Conservation (phyloP, 2,797 vertebrate species). For the Trachurus trachurus region DNA sequence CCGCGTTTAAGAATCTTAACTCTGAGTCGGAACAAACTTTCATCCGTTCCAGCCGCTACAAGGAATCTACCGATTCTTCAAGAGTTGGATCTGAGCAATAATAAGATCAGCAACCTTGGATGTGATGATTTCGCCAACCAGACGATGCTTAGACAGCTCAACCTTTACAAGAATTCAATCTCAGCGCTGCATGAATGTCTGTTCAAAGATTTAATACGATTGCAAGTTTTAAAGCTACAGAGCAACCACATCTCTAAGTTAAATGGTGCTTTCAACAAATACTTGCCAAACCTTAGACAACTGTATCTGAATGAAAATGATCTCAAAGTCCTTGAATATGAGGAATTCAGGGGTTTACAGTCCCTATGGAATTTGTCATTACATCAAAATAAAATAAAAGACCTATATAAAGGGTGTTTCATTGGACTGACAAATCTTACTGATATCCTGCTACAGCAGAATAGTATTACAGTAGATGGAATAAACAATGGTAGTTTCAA, state of each 20-base stretch:
- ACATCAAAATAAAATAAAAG: constrained; percentile 62
- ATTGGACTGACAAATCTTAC: constrained; percentile 61
- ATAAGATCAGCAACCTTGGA: constrained; percentile 62
- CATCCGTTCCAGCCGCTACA: constrained; percentile 57
- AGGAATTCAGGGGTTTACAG: constrained; percentile 54
- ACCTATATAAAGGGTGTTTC: constrained; percentile 55
- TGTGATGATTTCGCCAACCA: constrained; percentile 72
- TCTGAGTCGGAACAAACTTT: constrained; percentile 67
- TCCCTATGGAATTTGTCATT: constrained; percentile 71
- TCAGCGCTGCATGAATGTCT: constrained; percentile 50
- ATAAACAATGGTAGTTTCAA: constrained; percentile 49
- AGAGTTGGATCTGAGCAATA: constrained; percentile 78
- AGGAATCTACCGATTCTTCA: constrained; percentile 64
- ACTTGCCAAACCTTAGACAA: constrained; percentile 63
- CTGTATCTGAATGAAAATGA: constrained; percentile 71
- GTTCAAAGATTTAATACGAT: constrained; percentile 63
- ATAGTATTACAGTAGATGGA: constrained; percentile 25
- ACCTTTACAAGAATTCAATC: constrained; percentile 70
- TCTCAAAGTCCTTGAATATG: constrained; percentile 29
- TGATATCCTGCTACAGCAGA: constrained; percentile 54
- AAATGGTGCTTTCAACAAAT: constrained; percentile 49
- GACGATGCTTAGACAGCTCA: constrained; percentile 62
- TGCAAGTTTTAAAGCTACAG: constrained; percentile 71
- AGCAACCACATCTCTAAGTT: constrained; percentile 60
- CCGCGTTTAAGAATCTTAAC: constrained; percentile 51